Percentiles rank a stretch among this genome's conserved stretches.
Conservation (phyloP, 2,888 invertebrate species). For the Bunonema sp. region DNA sequence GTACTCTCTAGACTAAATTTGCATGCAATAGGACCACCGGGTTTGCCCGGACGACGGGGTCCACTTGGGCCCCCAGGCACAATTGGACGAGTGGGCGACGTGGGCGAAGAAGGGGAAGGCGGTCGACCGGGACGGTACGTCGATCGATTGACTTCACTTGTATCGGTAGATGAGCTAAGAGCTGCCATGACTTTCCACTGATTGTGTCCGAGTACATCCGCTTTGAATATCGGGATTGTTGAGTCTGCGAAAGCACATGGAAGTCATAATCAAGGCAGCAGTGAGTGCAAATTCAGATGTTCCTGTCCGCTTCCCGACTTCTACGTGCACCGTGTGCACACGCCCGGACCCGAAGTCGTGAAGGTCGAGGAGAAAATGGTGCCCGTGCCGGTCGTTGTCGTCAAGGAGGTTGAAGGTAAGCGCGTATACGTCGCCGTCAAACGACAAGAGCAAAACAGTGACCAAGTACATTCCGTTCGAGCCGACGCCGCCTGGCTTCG, state of each 20-base stretch:
- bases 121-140: slow-evolving; percentile 17
- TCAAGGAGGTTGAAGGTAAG: slow-evolving; percentile 39
- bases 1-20: too few species aligned
- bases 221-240: too few species aligned
- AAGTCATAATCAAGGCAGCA: background rate
- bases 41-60: slow-evolving; percentile 7
- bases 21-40: slow-evolving; percentile 13
- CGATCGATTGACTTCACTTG: background rate
- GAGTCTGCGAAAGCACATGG: too few species aligned
- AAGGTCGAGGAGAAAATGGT: slow-evolving; percentile 35
- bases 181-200: too few species aligned
- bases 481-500: slow-evolving; percentile 42
- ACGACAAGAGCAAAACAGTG: slow-evolving; percentile 5
- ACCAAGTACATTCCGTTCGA: slow-evolving; percentile 36
- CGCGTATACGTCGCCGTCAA: slow-evolving; percentile 1
- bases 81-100: slow-evolving; percentile 18
- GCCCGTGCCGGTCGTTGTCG: slow-evolving; percentile 40
- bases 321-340: slow-evolving; percentile 34
- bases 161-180: background rate
- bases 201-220: too few species aligned
- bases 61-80: slow-evolving; percentile 26
- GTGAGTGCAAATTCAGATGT: slow-evolving; percentile 9
- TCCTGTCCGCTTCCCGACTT: slow-evolving; percentile 39
- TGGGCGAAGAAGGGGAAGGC: slow-evolving; percentile 22
- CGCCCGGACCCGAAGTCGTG: slow-evolving; percentile 27